A percentile compares a stretch with the other conserved stretches of the same genome.
Evolutionary conservation across 2,797 vertebrate genomes (phyloP).

Genomic region (Manis crassicaudata): DNA sequence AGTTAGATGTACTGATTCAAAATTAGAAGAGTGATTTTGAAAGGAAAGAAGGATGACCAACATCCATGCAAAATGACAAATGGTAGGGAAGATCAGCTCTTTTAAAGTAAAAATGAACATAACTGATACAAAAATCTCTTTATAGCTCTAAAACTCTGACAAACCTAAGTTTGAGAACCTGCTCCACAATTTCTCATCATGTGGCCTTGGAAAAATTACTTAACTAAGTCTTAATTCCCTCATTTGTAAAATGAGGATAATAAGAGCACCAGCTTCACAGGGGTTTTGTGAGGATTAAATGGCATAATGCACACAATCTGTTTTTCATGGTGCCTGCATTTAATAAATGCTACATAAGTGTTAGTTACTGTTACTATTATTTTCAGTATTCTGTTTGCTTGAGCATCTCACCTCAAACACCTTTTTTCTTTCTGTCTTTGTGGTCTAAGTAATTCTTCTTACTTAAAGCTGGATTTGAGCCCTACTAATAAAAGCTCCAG

Average conservation of each 20-base stretch:
- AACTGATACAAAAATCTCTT: background rate
- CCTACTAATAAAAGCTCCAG: background rate
- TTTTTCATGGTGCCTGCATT: background rate
- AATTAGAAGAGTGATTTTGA: constrained; percentile 21
- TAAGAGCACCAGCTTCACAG: background rate
- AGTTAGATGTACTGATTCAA: background rate
- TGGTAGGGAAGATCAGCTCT: background rate
- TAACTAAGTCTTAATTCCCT: constrained; percentile 22
- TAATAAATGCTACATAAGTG: background rate
- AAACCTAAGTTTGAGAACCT: constrained; percentile 34
- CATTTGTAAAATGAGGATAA: background rate
- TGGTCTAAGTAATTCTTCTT: constrained; percentile 26
- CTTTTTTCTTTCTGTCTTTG: background rate
- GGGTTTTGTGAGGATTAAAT: background rate
- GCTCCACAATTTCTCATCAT: constrained; percentile 4
- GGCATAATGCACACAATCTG: background rate
- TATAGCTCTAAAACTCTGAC: background rate
- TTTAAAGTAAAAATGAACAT: background rate
- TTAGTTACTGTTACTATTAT: background rate
- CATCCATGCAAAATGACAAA: background rate
- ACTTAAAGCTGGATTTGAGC: background rate
- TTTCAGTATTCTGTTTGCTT: constrained; percentile 36
- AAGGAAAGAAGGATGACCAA: background rate
- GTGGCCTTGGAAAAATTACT: background rate
- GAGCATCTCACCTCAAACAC: background rate